Evolutionary conservation across 1,140 invertebrate genomes (phyloP), one percentile per base, ranked within the genome.

Genomic region (Battus philenor): DNA sequence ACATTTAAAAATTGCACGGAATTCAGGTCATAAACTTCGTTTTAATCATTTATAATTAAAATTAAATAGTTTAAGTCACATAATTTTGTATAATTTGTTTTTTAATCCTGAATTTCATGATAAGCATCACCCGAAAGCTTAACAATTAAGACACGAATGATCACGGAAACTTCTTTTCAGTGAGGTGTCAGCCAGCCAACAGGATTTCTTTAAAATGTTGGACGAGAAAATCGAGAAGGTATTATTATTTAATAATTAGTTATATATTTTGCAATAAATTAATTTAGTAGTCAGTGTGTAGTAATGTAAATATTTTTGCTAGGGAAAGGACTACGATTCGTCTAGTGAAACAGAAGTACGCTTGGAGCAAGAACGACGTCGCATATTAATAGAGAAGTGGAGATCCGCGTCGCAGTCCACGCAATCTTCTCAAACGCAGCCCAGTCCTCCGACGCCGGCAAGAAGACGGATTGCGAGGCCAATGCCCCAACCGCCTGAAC

Each of bases 221-320:
- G 94, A 96, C 69, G 93, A 95, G 70, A 96, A 95, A 88, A 95
- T 96, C 71, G 93, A 95, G 83, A 93, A 91, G 82, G 94, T 95
- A 88, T 90, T 13, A 32, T 30, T 11, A 8, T 27, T 27, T 27
- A 27, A 39, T 39, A 20, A 10, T 36, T n/a, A n/a, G n/a, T n/a
- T 7, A 17, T 0, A 9, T 13, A 10, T 5, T 13, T 12, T 2
- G 4, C 13, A 6, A n/a, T 16, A n/a, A 33, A 3, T 33, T 10
- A 1, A 17, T 16, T n/a, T 13, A 9, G n/a, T n/a, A n/a, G n/a
- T n/a, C n/a, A n/a, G n/a, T n/a, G n/a, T n/a, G n/a, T n/a, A n/a
- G n/a, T n/a, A 8, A 22, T 34, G 22, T 15, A 9, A 33, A 22
- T 34, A 27, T 12, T 15, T 50, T 43, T 61, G 11, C 48, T 76